A percentile compares a stretch with the other conserved stretches of the same genome.
phyloP scores from a whole-genome alignment of 2,888 invertebrate genomes.

The Papilio gigon region DNA sequence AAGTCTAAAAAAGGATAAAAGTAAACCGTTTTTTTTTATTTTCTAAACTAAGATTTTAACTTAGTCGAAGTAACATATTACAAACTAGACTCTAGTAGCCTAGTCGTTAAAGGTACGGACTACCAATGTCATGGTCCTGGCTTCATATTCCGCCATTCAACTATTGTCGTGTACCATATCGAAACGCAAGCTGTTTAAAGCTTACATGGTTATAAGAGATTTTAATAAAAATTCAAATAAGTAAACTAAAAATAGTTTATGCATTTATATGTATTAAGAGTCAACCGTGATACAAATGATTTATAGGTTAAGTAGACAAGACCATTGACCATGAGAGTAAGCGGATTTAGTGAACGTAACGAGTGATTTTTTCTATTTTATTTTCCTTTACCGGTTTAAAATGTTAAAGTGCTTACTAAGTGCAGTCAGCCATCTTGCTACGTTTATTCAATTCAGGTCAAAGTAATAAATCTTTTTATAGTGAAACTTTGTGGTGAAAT shows the following conservation, averaged over 20 bases:
- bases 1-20: too few species aligned
- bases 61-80: too few species aligned
- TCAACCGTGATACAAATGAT: neutral
- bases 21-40: too few species aligned
- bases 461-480: conserved; percentile 13
- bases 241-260: neutral
- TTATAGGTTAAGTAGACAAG: neutral
- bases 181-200: too few species aligned
- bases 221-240: too few species aligned
- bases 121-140: too few species aligned
- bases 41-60: too few species aligned
- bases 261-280: neutral
- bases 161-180: too few species aligned
- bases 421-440: conserved; percentile 16
- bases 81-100: too few species aligned
- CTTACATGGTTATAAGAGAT: too few species aligned
- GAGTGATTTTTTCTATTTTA: neutral
- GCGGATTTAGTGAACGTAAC: neutral
- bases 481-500: neutral
- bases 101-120: too few species aligned
- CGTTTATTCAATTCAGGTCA: conserved; percentile 20
- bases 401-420: conserved; percentile 14
- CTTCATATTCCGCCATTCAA: too few species aligned
- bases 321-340: neutral
- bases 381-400: conserved; percentile 4